Evolutionary conservation across 2,888 invertebrate species (phyloP), one percentile per base, ranked within the genome.

Genomic region (Tortricodes alternella): DNA sequence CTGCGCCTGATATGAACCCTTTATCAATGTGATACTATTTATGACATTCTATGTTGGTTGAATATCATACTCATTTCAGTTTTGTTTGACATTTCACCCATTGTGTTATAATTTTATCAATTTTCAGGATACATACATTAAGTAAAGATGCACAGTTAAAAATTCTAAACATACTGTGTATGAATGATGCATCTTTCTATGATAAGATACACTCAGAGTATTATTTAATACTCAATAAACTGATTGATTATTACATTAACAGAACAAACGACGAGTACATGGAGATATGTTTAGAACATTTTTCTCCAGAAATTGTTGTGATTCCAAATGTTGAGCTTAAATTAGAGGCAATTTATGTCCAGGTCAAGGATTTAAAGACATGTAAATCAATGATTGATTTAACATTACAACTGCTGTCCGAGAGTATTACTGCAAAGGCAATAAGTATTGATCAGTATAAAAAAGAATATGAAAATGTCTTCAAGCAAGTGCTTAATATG

Each of bases 111-210:
- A 1, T 29, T 29, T 29, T 11, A 24, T 4, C n/a, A 3, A n/a
- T 51, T 87, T 88, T 60, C 74, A 92, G 92, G 66, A 89, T 92
- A 58, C 92, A 93, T 58, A 62, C 73, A 35, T 72, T 87, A 51
- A 89, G 92, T 64, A 90, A 92, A 63, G 88, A 92, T 66, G 91
- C 91, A 13, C 93, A 93, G 64, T 67, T 92, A 46, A 91, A 90
- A 76, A 91, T 93, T 62, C 64, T 93, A 48, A 83, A 88, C 37
- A 87, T 92, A 61, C 70, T 93, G 6, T 88, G 86, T 62, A 80
- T 85, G 53, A 90, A 92, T 68, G 85, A 85, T 59, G 88, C 92
- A 52, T 73, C 89, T 61, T 88, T 92, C 68, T 92, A 91, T 73
- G 72, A 85, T 39, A 76, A 83, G 60, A 65, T 93, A 15, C 83